A percentile compares a stretch with the other conserved stretches of the same genome.
Conservation (phyloP, 53 echinoderm and acorn worm genomes). For the Actinopyga echinites region DNA sequence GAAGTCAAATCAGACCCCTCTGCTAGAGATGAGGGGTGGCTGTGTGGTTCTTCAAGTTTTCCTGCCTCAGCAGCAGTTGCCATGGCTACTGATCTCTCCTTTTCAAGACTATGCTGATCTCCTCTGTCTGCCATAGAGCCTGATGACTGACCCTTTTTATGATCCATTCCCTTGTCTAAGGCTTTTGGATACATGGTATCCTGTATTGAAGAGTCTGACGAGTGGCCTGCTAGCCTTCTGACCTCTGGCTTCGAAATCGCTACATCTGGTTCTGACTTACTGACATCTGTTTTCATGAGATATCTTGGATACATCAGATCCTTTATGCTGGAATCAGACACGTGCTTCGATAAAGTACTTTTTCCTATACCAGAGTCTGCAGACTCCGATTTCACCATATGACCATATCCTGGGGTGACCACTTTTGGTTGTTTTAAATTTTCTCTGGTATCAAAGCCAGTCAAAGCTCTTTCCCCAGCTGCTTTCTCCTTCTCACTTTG, state of each 20-base stretch:
- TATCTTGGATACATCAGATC: conserved; percentile 9
- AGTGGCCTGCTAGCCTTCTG: conserved; percentile 48
- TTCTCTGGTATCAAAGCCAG: too few species aligned
- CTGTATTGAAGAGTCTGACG: conserved; percentile 65
- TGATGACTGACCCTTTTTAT: not conserved
- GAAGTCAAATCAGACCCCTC: conserved; percentile 37
- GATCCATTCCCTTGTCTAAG: too few species aligned
- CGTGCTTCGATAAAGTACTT: conserved; percentile 1
- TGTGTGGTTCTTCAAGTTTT: too few species aligned
- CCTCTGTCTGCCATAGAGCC: not conserved
- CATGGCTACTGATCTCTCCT: too few species aligned
- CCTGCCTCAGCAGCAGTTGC: too few species aligned
- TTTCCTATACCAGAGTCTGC: conserved; percentile 16
- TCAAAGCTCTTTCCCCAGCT: too few species aligned
- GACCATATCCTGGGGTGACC: not conserved
- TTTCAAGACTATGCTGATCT: too few species aligned
- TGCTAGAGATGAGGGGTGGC: too few species aligned
- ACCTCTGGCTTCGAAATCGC: not conserved
- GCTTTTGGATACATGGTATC: conserved; percentile 59
- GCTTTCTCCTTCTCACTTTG: too few species aligned
- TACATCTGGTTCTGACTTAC: conserved; percentile 30
- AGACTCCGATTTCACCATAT: conserved; percentile 5
- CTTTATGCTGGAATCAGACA: conserved; percentile 16
- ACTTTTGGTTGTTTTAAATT: too few species aligned
- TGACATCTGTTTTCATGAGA: not conserved